Conservation (phyloP, 2,797 vertebrate genomes). For the Vespertilio murinus region DNA sequence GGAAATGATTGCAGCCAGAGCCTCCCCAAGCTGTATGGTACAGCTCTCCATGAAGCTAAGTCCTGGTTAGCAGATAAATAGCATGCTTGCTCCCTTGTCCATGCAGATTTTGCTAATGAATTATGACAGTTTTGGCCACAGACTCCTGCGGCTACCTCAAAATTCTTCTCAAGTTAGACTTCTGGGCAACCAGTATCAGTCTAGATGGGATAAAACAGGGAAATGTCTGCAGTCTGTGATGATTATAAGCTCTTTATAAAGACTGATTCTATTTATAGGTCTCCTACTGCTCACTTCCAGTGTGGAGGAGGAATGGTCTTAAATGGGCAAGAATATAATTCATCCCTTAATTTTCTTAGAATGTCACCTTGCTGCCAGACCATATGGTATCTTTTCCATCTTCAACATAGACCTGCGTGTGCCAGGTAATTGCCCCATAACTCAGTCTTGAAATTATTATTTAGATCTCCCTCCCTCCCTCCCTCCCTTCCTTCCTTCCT, state of each 20-base stretch:
- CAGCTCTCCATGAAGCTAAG: neutral
- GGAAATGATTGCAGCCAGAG: neutral
- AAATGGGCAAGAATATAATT: constrained; percentile 34
- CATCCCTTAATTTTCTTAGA: constrained; percentile 34
- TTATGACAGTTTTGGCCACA: neutral
- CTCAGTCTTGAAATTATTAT: neutral
- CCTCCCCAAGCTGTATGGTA: neutral
- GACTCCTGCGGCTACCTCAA: neutral
- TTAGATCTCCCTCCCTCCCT: too few relatives aligned
- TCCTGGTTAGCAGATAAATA: neutral
- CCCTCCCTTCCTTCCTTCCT: too few relatives aligned
- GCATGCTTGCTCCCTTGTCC: neutral
- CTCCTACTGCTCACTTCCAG: neutral
- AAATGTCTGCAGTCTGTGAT: neutral
- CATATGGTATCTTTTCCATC: constrained; percentile 46
- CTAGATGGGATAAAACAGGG: constrained; percentile 10
- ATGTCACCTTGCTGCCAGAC: constrained; percentile 28
- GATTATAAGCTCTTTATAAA: constrained; percentile 47
- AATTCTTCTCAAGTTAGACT: constrained; percentile 3
- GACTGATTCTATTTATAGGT: neutral
- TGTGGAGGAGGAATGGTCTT: constrained; percentile 13
- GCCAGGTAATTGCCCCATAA: neutral
- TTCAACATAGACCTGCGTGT: neutral
- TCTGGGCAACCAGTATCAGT: neutral
- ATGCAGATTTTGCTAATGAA: neutral